A percentile compares a stretch with the other conserved stretches of the same genome.
These are phyloP conservation scores for Cyprinodon diabolis DNA, from an alignment of 2,797 vertebrate species.

Conservation along the genomic window DNA sequence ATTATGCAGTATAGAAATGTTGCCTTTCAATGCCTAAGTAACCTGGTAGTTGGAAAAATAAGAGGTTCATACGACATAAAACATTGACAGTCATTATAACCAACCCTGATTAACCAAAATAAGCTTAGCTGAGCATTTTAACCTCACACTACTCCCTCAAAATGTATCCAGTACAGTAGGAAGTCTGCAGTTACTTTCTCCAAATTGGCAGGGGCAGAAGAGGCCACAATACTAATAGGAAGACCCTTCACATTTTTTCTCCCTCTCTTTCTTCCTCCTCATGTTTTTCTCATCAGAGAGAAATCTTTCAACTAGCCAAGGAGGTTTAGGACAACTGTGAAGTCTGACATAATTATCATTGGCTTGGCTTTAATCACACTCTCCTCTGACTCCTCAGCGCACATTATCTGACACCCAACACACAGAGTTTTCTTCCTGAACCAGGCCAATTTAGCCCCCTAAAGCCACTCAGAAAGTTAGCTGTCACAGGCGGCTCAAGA, in stretches of 20 bases:
- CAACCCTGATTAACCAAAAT: not conserved
- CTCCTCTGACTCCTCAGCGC: conserved; percentile 73
- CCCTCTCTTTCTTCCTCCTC: conserved; percentile 49
- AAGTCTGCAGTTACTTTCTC: conserved; percentile 55
- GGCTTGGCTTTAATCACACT: conserved; percentile 84
- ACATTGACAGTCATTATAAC: not conserved
- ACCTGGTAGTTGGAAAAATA: not conserved
- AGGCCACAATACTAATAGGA: conserved; percentile 67
- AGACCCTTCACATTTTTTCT: conserved; percentile 69
- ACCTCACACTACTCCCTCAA: conserved; percentile 26
- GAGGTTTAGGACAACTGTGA: conserved; percentile 77
- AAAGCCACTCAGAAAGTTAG: conserved; percentile 54
- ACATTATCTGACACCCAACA: conserved; percentile 78
- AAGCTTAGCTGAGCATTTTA: conserved; percentile 37
- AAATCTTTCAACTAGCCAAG: conserved; percentile 81
- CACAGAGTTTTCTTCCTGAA: conserved; percentile 69
- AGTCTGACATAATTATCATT: conserved; percentile 83
- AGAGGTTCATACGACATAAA: not conserved
- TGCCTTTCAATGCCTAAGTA: not conserved
- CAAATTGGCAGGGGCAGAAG: conserved; percentile 71
- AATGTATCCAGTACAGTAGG: conserved; percentile 42
- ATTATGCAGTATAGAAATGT: not conserved
- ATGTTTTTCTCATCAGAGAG: conserved; percentile 67
- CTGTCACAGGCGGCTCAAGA: conserved; percentile 63
- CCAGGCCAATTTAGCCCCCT: conserved; percentile 80